A percentile compares a stretch with the other conserved stretches of the same genome.
Conservation (phyloP, 2,113 vertebrate genomes). For the Uria lomvia region DNA sequence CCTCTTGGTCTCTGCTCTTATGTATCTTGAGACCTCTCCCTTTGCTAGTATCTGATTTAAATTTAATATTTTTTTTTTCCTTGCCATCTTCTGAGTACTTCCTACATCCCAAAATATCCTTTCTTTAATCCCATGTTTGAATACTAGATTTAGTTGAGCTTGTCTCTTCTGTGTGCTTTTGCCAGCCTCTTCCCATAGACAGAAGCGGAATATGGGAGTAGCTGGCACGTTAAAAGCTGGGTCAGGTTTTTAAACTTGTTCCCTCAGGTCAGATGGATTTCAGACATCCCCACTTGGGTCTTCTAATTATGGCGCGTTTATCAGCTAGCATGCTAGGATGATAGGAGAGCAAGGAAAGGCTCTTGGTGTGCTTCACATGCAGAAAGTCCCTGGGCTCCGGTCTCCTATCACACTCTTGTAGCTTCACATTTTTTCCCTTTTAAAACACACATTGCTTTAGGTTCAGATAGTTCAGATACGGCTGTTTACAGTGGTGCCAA, state of each 20-base stretch:
- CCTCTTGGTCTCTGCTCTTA: not conserved
- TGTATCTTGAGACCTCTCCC: not conserved
- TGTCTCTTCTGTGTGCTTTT: not conserved
- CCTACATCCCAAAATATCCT: constrained; percentile 1
- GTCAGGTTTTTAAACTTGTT: constrained; percentile 33
- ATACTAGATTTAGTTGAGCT: constrained; percentile 24
- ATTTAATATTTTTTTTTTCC: not conserved
- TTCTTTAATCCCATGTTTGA: constrained; percentile 7
- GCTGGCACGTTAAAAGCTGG: not conserved
- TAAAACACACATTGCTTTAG: not conserved
- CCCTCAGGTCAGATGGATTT: constrained; percentile 43
- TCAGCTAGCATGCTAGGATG: constrained; percentile 21
- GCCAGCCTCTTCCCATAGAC: constrained; percentile 13
- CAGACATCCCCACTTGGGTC: constrained; percentile 30
- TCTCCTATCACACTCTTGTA: not conserved
- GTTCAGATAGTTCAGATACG: not conserved
- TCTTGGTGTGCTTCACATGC: not conserved
- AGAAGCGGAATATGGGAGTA: not conserved
- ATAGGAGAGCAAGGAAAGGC: constrained; percentile 10
- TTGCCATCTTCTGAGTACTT: not conserved
- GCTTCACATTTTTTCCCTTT: not conserved
- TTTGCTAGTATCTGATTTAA: not conserved
- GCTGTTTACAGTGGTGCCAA: not conserved
- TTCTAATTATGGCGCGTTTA: constrained; percentile 60
- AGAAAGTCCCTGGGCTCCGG: not conserved